phyloP scores from a whole-genome alignment of 2,113 vertebrate genomes.

The Stegostoma tigrinum region DNA sequence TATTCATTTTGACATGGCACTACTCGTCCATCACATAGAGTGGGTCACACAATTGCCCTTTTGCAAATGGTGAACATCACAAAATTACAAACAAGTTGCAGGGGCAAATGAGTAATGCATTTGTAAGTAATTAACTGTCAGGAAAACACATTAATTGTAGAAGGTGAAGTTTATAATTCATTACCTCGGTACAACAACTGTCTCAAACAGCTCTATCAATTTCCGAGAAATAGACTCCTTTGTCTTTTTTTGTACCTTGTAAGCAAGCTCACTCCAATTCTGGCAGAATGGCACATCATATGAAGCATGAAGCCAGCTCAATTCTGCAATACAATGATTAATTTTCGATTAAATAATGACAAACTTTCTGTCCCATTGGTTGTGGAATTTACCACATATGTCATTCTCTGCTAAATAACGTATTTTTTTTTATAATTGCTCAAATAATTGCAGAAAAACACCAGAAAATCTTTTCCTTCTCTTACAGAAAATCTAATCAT shows the following conservation, averaged over 20 bases:
- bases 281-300: conserved; percentile 46
- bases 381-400: neutral
- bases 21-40: neutral
- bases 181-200: conserved; percentile 38
- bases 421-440: neutral
- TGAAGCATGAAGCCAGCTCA: conserved; percentile 41
- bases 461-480: neutral
- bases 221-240: conserved; percentile 44
- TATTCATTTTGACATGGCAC: neutral
- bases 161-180: neutral
- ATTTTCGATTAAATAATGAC: neutral
- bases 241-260: conserved; percentile 43
- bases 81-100: neutral
- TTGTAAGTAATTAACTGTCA: neutral
- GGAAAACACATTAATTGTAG: neutral
- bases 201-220: conserved; percentile 44
- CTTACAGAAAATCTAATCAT: neutral
- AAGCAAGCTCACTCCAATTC: conserved; percentile 53
- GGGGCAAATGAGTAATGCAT: neutral
- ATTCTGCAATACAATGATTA: conserved; percentile 40
- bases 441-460: neutral
- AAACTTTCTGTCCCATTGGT: neutral
- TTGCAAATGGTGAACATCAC: neutral
- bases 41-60: neutral
- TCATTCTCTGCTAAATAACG: neutral